phyloP scores from a whole-genome alignment of 2,888 invertebrate genomes.

The Cotesia congregata region DNA sequence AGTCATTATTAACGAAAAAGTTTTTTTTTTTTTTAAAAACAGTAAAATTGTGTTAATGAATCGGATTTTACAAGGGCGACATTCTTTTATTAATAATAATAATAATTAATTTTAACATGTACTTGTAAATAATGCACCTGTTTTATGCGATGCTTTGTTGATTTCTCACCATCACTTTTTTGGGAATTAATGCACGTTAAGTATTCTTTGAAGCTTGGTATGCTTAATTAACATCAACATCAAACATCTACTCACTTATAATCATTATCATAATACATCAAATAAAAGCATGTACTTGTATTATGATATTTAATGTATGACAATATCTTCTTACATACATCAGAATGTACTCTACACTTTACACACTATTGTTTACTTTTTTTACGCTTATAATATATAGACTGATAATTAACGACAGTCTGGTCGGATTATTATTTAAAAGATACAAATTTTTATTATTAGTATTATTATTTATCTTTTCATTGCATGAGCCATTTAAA shows the following conservation, averaged over 20 bases:
- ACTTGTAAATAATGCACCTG: not conserved
- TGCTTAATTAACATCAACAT: conserved; percentile 17
- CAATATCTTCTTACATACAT: not conserved
- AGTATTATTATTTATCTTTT: not conserved
- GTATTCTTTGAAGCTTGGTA: not conserved
- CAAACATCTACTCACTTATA: not conserved
- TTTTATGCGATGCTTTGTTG: not conserved
- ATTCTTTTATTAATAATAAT: conserved; percentile 15
- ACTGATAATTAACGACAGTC: not conserved
- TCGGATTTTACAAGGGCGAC: conserved; percentile 9
- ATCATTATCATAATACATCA: not conserved
- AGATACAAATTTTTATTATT: not conserved
- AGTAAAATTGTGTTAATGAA: not conserved
- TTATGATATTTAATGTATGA: conserved; percentile 2
- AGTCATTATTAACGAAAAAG: not conserved
- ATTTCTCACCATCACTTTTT: not conserved
- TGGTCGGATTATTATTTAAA: not conserved
- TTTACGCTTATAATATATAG: not conserved
- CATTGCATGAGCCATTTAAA: conserved; percentile 13
- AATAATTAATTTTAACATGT: conserved; percentile 10
- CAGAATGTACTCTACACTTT: not conserved
- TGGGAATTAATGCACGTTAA: not conserved
- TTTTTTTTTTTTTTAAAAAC: too few relatives aligned
- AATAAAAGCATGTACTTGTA: conserved; percentile 10
- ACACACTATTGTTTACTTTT: not conserved